A percentile compares a stretch with the other conserved stretches of the same genome.
Conservation (phyloP, 2,797 vertebrate genomes). For the Nannoperca obscura region DNA sequence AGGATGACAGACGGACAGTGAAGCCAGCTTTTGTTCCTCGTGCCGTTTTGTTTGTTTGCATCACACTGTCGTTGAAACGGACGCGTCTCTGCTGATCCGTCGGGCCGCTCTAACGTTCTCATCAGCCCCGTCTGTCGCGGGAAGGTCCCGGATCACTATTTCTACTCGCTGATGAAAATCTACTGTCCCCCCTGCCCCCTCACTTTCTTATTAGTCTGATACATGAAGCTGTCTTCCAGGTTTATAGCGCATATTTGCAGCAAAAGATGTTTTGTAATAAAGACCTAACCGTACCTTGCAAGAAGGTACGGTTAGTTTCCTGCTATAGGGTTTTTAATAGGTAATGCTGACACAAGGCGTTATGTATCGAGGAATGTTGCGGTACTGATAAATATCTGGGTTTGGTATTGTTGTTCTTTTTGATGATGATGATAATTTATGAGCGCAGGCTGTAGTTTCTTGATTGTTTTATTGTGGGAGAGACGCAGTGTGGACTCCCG, state of each 20-base stretch:
- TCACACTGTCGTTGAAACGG: constrained; percentile 40
- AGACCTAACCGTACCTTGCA: constrained; percentile 32
- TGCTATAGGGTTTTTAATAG: constrained; percentile 44
- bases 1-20: constrained; percentile 27
- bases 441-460: constrained; percentile 42
- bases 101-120: constrained; percentile 24
- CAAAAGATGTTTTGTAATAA: constrained; percentile 61
- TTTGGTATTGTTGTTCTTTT: constrained; percentile 59
- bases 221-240: constrained; percentile 71
- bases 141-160: constrained; percentile 35
- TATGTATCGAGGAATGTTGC: constrained; percentile 53
- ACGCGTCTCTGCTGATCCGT: constrained; percentile 19
- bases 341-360: constrained; percentile 39
- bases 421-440: constrained; percentile 55
- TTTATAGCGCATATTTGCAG: constrained; percentile 70
- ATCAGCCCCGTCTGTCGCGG: constrained; percentile 29
- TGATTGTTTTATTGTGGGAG: constrained; percentile 43
- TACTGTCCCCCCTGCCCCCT: constrained; percentile 19
- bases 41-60: constrained; percentile 41
- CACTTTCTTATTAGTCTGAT: constrained; percentile 51
- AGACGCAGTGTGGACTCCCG: constrained; percentile 36
- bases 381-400: constrained; percentile 55
- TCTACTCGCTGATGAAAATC: constrained; percentile 25
- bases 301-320: constrained; percentile 55
- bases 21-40: constrained; percentile 50